Evolutionary conservation across 1,140 invertebrate genomes (phyloP).

Genomic region (Sarcophaga peregrina): DNA sequence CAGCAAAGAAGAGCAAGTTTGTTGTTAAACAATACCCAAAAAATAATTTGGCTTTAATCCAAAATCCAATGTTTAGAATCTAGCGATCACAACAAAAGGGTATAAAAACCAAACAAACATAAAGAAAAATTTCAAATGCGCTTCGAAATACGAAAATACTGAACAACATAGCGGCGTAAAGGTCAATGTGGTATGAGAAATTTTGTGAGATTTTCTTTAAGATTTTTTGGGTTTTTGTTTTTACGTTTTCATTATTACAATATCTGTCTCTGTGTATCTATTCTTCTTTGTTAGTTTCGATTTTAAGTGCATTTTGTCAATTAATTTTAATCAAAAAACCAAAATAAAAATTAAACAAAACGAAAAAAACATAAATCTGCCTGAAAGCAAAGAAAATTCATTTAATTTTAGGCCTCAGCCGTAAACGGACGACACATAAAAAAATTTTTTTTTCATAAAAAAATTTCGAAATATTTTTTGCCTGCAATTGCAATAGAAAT

Average conservation of each 20-base stretch:
- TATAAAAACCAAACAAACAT: not conserved
- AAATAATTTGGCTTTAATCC: not conserved
- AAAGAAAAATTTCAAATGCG: too few species aligned
- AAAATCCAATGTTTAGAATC: conserved; percentile 23
- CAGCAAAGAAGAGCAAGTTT: not conserved
- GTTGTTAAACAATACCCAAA: not conserved
- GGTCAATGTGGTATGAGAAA: too few species aligned
- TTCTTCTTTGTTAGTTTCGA: not conserved
- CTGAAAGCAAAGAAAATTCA: not conserved
- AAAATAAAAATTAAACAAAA: conserved; percentile 6
- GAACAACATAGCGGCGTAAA: not conserved
- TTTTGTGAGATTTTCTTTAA: too few species aligned
- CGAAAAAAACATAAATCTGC: conserved; percentile 5
- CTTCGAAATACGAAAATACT: not conserved
- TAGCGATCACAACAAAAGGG: conserved; percentile 35
- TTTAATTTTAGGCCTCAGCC: conserved; percentile 36
- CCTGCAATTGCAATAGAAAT: not conserved
- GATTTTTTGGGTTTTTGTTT: conserved; percentile 20
- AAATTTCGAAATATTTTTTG: not conserved
- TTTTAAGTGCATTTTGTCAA: conserved; percentile 37
- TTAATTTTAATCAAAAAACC: conserved; percentile 38
- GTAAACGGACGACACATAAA: not conserved
- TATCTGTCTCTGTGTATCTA: not conserved
- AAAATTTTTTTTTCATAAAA: not conserved
- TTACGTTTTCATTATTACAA: not conserved